Conservation (phyloP, 1,140 invertebrate genomes). For the Chymomyza costata region DNA sequence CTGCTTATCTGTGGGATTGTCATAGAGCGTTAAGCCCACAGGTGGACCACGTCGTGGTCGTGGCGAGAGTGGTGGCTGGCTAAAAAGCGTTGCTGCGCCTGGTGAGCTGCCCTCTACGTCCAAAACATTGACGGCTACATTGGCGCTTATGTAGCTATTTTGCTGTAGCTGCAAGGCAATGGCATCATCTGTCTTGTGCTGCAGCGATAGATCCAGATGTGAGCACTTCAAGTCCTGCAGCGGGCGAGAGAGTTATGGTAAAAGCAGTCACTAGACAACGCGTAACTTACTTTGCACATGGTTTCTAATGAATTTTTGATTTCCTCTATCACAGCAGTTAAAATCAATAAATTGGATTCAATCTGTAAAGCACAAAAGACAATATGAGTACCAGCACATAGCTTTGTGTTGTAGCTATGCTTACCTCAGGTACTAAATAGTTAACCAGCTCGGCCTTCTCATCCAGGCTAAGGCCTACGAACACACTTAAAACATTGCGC, state of each 20-base stretch:
- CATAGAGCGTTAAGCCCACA: slow-evolving; percentile 52
- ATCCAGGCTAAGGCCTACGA: slow-evolving; percentile 77
- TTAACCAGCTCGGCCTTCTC: slow-evolving; percentile 80
- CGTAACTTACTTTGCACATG: slow-evolving; percentile 61
- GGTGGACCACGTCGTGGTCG: slow-evolving; percentile 55
- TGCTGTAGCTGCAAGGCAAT: slow-evolving; percentile 48
- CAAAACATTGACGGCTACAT: not conserved
- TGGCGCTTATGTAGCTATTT: slow-evolving; percentile 26
- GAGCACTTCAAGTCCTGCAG: slow-evolving; percentile 60
- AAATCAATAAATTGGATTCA: slow-evolving; percentile 62
- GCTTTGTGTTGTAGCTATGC: not conserved
- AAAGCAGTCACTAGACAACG: not conserved
- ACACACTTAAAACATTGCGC: slow-evolving; percentile 78
- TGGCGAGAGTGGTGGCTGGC: slow-evolving; percentile 36
- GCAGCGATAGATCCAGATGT: slow-evolving; percentile 51
- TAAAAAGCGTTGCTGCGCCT: slow-evolving; percentile 13
- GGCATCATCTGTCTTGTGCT: slow-evolving; percentile 44
- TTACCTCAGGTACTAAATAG: slow-evolving; percentile 80
- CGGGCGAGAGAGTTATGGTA: not conserved
- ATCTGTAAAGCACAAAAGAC: slow-evolving; percentile 34
- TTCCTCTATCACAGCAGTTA: slow-evolving; percentile 71
- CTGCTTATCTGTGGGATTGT: slow-evolving; percentile 52
- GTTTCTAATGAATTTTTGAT: slow-evolving; percentile 70
- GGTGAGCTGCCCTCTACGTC: slow-evolving; percentile 1
- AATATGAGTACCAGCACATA: not conserved